phyloP scores from a whole-genome alignment of 2,113 vertebrate genomes.

The Sylvicapra grimmia region DNA sequence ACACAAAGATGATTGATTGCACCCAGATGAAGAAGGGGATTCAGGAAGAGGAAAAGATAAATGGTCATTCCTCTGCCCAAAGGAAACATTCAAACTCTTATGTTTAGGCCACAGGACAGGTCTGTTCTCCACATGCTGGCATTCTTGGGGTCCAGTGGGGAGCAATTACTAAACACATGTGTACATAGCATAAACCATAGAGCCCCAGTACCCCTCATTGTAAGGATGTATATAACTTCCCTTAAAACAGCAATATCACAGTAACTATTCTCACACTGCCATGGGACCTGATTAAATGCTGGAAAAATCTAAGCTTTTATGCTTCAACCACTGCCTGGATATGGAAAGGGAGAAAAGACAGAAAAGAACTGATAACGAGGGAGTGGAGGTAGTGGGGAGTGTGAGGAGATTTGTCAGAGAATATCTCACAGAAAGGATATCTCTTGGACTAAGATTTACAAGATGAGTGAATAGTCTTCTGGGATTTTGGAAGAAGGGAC shows the following conservation, averaged over 20 bases:
- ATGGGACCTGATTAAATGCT: neutral
- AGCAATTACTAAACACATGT: neutral
- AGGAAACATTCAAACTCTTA: neutral
- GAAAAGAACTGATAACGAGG: neutral
- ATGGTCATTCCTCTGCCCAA: neutral
- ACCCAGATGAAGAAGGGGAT: neutral
- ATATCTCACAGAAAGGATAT: neutral
- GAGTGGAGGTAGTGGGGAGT: neutral
- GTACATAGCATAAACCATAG: neutral
- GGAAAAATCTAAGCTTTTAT: neutral
- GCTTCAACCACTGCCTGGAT: neutral
- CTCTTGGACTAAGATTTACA: neutral
- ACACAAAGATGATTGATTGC: neutral
- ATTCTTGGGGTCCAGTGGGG: neutral
- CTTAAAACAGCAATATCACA: neutral
- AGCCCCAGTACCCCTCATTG: neutral
- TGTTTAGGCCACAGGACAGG: neutral
- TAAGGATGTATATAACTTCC: neutral
- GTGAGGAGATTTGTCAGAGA: neutral
- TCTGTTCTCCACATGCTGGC: neutral
- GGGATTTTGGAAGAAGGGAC: neutral
- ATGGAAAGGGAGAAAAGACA: neutral
- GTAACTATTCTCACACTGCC: neutral
- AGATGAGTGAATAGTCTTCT: neutral
- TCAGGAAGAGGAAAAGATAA: slow-evolving; percentile 21